Conservation (phyloP, 2,888 invertebrate genomes). For the Coleophora flavipennella region DNA sequence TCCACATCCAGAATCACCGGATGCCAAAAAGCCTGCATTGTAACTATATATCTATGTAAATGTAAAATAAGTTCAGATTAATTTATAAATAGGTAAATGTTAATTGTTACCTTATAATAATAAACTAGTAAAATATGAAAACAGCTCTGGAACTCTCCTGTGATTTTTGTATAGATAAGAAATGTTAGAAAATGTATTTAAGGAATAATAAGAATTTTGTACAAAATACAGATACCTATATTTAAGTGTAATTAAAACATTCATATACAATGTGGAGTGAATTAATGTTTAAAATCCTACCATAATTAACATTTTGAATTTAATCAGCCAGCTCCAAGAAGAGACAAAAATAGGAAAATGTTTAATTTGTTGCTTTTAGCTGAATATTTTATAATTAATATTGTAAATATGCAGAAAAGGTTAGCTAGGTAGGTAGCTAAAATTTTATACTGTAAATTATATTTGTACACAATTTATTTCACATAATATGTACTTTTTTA, state of each 20-base stretch:
- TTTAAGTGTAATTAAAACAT: conserved; percentile 5
- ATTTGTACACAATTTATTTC: too few species aligned
- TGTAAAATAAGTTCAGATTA: conserved; percentile 26
- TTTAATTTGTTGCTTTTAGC: neutral
- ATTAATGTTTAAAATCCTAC: neutral
- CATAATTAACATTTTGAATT: too few species aligned
- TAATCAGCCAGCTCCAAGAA: neutral
- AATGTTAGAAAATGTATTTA: conserved; percentile 24
- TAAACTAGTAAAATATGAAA: conserved; percentile 29
- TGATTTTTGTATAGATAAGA: conserved; percentile 61
- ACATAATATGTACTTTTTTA: neutral
- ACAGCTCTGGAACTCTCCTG: conserved; percentile 71
- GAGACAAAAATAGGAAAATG: neutral
- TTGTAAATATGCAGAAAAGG: too few species aligned
- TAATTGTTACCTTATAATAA: conserved; percentile 46
- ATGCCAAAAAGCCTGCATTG: conserved; percentile 68
- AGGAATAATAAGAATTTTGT: conserved; percentile 17
- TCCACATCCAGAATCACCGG: conserved; percentile 64
- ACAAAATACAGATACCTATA: conserved; percentile 19
- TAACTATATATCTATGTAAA: conserved; percentile 33
- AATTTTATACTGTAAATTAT: too few species aligned
- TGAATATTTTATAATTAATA: neutral
- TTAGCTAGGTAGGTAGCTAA: too few species aligned
- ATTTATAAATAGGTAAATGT: conserved; percentile 3
- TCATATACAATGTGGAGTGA: conserved; percentile 31